phyloP scores from a whole-genome alignment of 2,113 vertebrate species.

The Corvus moneduloides region DNA sequence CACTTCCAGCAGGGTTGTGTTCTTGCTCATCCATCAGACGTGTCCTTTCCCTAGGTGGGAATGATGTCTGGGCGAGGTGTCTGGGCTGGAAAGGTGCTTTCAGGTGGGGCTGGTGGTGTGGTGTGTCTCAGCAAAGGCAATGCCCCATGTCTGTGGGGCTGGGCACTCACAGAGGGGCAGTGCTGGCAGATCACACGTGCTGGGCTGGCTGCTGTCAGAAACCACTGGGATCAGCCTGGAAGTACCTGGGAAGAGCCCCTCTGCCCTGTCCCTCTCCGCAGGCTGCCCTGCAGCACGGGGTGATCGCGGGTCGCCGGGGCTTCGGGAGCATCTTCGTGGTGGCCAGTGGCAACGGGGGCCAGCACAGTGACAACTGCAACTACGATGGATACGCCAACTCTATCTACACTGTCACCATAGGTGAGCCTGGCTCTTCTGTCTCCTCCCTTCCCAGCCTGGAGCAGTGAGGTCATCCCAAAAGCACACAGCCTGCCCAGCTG shows the following conservation, averaged over 20 bases:
- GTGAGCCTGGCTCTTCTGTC: conserved; percentile 46
- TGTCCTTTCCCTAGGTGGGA: neutral
- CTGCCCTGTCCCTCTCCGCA: conserved; percentile 33
- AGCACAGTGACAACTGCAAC: conserved; percentile 94
- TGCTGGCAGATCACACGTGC: neutral
- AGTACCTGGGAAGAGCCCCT: neutral
- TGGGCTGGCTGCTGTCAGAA: neutral
- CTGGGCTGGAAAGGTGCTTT: neutral
- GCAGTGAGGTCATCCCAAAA: rapidly evolving
- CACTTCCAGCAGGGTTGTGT: neutral
- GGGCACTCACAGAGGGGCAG: neutral
- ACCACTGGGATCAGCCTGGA: neutral
- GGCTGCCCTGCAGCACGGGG: conserved; percentile 94
- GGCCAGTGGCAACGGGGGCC: conserved; percentile 95
- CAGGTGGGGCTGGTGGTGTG: neutral
- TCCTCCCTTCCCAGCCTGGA: neutral
- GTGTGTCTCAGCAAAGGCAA: neutral
- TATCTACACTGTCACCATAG: conserved; percentile 96
- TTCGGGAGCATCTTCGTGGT: conserved; percentile 98
- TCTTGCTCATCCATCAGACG: neutral
- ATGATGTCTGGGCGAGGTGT: neutral
- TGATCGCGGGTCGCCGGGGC: conserved; percentile 89
- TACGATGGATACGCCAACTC: conserved; percentile 98
- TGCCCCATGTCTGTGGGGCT: rapidly evolving
- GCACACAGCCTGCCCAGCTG: neutral